phyloP scores from a whole-genome alignment of 2,888 invertebrate genomes.

The Pinctada fucata region DNA sequence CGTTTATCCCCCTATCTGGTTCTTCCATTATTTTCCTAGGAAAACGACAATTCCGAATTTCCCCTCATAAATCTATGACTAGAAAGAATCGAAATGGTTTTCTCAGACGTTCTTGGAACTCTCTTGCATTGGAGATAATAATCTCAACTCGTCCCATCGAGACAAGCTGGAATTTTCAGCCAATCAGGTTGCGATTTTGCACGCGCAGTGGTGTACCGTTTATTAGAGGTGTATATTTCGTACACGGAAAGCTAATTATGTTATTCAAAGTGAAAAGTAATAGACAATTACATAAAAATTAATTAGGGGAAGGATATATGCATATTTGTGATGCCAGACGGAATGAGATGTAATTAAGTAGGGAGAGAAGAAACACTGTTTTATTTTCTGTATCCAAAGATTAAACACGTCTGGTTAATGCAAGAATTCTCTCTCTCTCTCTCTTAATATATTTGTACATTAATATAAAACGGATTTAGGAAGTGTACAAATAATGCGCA shows the following conservation, averaged over 20 bases:
- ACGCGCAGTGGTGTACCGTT: constrained; percentile 20
- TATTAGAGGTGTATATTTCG: neutral
- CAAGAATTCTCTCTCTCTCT: no score
- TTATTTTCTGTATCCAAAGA: no score
- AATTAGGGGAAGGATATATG: neutral
- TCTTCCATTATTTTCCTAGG: constrained; percentile 40
- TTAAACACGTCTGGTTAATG: no score
- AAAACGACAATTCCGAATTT: constrained; percentile 42
- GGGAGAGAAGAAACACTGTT: no score
- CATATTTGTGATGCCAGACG: neutral
- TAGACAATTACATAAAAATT: constrained; percentile 1
- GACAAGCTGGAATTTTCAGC: constrained; percentile 9
- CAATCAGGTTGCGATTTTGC: constrained; percentile 27
- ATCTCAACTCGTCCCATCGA: constrained; percentile 14
- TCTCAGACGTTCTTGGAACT: constrained; percentile 45
- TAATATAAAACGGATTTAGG: no score
- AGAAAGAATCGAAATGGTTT: constrained; percentile 38
- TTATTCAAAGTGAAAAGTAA: neutral
- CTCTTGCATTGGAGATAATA: constrained; percentile 50
- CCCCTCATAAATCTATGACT: constrained; percentile 44
- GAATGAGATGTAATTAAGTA: neutral
- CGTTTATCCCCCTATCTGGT: constrained; percentile 42
- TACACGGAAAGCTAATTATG: neutral
- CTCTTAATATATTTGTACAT: no score
- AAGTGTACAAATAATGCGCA: no score